Base-by-base conservation (phyloP, 1,140 invertebrate species). In the Drosophila guanche region DNA sequence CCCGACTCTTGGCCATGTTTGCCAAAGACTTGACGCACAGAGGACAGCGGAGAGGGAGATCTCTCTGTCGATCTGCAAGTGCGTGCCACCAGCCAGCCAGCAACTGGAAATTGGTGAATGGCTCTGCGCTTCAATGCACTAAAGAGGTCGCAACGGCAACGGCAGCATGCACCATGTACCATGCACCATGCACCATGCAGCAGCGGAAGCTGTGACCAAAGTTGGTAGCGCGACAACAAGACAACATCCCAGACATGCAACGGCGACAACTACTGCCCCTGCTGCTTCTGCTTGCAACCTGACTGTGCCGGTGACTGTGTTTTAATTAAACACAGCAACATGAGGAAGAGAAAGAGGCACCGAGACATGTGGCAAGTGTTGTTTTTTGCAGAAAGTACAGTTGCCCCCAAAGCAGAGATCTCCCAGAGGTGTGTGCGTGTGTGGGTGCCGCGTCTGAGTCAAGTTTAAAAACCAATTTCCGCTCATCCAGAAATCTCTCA, bases 191-290 rank as follows among this genome's bases (percentile, higher is more conserved):
- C 29, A 33, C 8, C 27, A 27, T 5, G 27, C 29, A 33, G 29
- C 71, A 77, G 65, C 83, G 81, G 81, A 86, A 88, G 81, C 81
- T 86, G 81, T 88, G 75, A 75, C 83, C 79, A 83, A 84, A 89
- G 78, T 89, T 88, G 83, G 75, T 66, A 80, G 61, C 63, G 45
- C 45, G 37, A 53, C 37, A 25, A 43, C 66, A 45, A 50, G 48
- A 51, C 62, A 67, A 68, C 52, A 42, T 47, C 37, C n/a, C 41
- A 47, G 61, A 51, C 40, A 59, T 14, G 41, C 42, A 56, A 14
- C 62, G 16, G 58, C 56, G 25, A n/a, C 62, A 67, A 41, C 16
- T 33, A 20, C 51, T 23, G 2, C 53, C 66, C 59, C 42, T 20
- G 43, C 62, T 50, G 45, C 76, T 5, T 55, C 61, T 74, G 74